Base-by-base conservation (phyloP, 2,113 vertebrate species). In the Uropsilus gracilis region DNA sequence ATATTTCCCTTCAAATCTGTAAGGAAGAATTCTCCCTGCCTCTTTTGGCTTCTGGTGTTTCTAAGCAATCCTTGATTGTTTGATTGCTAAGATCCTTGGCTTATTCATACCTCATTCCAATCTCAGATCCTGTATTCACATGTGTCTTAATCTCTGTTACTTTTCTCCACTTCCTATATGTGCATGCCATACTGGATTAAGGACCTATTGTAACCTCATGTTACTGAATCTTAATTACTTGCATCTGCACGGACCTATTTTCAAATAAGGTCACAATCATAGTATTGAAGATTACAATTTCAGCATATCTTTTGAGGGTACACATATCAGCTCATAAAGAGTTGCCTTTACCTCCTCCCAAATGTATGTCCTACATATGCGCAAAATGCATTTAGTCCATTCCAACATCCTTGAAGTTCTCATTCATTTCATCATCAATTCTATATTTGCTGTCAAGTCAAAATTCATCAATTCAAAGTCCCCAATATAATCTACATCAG, bases 311-410 rank as follows among this genome's bases (percentile, higher is more conserved):
- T 73, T 61, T 22, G 8, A 1, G 22, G 34, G 1, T 8, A 78
- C 5, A 63, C 26, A 73, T 17, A 48, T 90, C 32, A 88, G 18
- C 17, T 13, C 53, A 20, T 30, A 68, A 13, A 53, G 24, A 12
- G 55, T 20, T 44, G 2, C 42, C 8, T 24, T 2, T 85, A 5
- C 0, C 11, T 3, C 14, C 4, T 6, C 4, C 14, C 9, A 3
- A 48, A 87, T 73, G 16, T 14, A 57, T 84, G 42, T 55, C 18
- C 3, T 78, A 50, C 17, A 53, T 13, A 53, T 46, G 20, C 10
- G 2, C 46, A 80, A 95, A 94, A 73, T 48, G 72, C 2, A 55
- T 53, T 39, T 7, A 69, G 1, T 28, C 14, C 24, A 26, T 86
- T 30, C 26, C 32, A 48, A 69, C 3, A 32, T 39, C 14, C 24